Evolutionary conservation across 2,113 vertebrate genomes (phyloP), one percentile per base, ranked within the genome.

Genomic region (Nyctibius bracteatus): DNA sequence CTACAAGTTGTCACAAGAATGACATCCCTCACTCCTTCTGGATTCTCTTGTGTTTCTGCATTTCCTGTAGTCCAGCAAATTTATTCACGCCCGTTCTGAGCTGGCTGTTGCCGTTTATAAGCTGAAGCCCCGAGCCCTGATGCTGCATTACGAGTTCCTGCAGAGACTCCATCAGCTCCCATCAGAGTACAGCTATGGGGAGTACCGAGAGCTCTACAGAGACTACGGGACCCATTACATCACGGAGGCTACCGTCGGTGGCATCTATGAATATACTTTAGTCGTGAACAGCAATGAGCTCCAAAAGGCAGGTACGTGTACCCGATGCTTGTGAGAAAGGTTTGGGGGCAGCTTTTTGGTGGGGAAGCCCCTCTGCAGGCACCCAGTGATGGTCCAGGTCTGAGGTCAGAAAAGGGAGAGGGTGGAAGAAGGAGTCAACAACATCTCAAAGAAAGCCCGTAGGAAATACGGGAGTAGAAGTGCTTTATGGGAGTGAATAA

Each of bases 201-300:
- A 99, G 57, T 99, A 99, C 98, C 96, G 99, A 33, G 98, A 99
- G 89, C 98, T 99, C 84, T 98, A 97, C 97, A 98, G 96, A 10
- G 99, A 99, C 79, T 99, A 98, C 0, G 99, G 99, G 27, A 99
- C 99, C 21, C 99, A 99, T 71, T 99, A 98, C 94, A 97, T 99
- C 97, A 98, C 97, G 0, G 99, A 99, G 95, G 99, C 99, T 2
- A 94, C 98, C 1, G 97, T 99, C 0, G 99, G 99, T 8, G 99
- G 99, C 80, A 90, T 96, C 67, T 99, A 98, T 2, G 98, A 99
- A 12, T 98, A 99, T 62, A 99, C 98, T 4, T 84, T 99, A 78
- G 92, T 99, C 39, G 1, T 99, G 78, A 98, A 99, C 83, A 84
- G 98, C 18, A 61, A 98, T 1, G 96, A 91, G 35, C 96, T 99